These are phyloP conservation scores for Cheilosia soror DNA, from an alignment of 2,888 invertebrate species.

Conservation along the genomic window DNA sequence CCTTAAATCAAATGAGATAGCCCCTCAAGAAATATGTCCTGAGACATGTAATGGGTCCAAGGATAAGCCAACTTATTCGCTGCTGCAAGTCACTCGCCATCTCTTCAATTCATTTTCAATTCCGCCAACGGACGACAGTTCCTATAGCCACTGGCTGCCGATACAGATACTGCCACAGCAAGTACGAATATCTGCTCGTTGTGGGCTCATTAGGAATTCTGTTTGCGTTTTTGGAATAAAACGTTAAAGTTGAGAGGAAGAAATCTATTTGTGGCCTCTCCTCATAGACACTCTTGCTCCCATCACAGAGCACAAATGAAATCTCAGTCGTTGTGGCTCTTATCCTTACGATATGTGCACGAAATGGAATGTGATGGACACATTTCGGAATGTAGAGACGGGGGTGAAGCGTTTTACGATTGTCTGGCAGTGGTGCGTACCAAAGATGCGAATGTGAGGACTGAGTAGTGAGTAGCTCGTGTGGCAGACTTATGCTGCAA, in stretches of 20 bases:
- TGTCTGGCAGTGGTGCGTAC: slow-evolving; percentile 19
- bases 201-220: slow-evolving; percentile 69
- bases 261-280: slow-evolving; percentile 63
- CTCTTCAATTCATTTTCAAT: slow-evolving; percentile 51
- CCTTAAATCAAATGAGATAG: slow-evolving; percentile 68
- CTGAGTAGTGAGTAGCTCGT: slow-evolving; percentile 8
- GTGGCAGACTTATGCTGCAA: slow-evolving; percentile 70
- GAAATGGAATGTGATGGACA: slow-evolving; percentile 40
- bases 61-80: slow-evolving; percentile 57
- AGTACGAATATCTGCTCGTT: slow-evolving; percentile 4
- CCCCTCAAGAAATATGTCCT: slow-evolving; percentile 60
- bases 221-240: slow-evolving; percentile 70
- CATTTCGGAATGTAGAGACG: slow-evolving; percentile 21
- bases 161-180: slow-evolving; percentile 31
- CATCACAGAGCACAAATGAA: slow-evolving; percentile 12
- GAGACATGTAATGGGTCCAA: slow-evolving; percentile 67
- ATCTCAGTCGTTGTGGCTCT: slow-evolving; percentile 64
- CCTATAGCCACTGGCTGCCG: slow-evolving; percentile 36
- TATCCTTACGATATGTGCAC: slow-evolving; percentile 48
- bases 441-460: slow-evolving; percentile 25
- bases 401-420: slow-evolving; percentile 57
- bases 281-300: slow-evolving; percentile 22
- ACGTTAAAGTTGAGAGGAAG: slow-evolving; percentile 44
- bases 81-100: slow-evolving; percentile 52
- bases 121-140: slow-evolving; percentile 51